Percentiles rank a stretch among this genome's conserved stretches.
Evolutionary conservation across 2,888 invertebrate species (phyloP).

Genomic region (Thecocarcelia acutangulata): DNA sequence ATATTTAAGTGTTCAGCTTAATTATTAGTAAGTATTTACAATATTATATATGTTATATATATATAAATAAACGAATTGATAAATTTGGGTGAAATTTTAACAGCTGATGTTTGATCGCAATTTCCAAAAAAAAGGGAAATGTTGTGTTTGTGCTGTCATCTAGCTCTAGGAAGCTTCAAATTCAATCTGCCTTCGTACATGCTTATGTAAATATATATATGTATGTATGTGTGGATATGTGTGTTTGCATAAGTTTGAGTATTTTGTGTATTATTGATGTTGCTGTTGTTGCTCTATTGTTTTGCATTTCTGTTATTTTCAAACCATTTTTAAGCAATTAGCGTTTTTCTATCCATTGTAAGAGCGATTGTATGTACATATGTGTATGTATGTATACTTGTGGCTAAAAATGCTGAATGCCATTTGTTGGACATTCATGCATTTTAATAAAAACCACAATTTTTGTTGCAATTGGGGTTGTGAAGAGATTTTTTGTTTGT

Average conservation of each 20-base stretch:
- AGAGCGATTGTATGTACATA: background rate
- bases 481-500: conserved; percentile 43
- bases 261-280: conserved; percentile 30
- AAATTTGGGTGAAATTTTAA: too few relatives aligned
- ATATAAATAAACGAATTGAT: too few relatives aligned
- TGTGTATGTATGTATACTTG: background rate
- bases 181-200: too few relatives aligned
- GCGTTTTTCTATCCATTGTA: conserved; percentile 27
- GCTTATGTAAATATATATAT: too few relatives aligned
- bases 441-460: conserved; percentile 67
- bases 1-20: too few relatives aligned
- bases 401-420: conserved; percentile 40
- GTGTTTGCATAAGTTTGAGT: background rate
- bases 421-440: conserved; percentile 42
- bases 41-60: too few relatives aligned
- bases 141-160: too few relatives aligned
- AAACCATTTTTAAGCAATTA: conserved; percentile 66
- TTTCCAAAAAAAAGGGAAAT: too few relatives aligned
- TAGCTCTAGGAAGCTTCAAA: too few relatives aligned
- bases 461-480: conserved; percentile 59
- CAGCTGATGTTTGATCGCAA: too few relatives aligned
- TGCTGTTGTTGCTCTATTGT: conserved; percentile 39
- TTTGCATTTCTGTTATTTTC: conserved; percentile 52
- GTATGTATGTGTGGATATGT: too few relatives aligned
- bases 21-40: too few relatives aligned